Conservation (phyloP, 2,113 vertebrate genomes). For the Ia io region DNA sequence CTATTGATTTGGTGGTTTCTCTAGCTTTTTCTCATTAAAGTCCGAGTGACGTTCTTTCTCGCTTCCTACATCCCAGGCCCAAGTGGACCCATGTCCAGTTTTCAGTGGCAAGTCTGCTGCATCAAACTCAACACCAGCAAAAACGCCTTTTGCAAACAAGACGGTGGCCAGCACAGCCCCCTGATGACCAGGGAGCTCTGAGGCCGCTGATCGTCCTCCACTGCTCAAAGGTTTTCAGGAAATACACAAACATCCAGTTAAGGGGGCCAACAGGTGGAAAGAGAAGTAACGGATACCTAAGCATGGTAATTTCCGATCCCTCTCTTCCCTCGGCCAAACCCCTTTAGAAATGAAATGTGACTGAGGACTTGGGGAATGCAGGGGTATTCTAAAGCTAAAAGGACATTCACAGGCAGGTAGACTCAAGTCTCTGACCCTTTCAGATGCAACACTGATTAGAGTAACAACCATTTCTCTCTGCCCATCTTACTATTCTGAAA, state of each 20-base stretch:
- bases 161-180: background rate
- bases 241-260: background rate
- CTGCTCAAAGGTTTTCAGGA: background rate
- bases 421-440: background rate
- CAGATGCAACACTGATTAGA: background rate
- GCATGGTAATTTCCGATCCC: background rate
- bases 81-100: background rate
- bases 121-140: background rate
- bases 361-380: no score
- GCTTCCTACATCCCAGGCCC: background rate
- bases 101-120: background rate
- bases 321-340: background rate
- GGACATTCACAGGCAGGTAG: background rate
- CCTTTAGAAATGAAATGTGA: background rate
- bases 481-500: background rate
- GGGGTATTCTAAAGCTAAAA: background rate
- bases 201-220: background rate
- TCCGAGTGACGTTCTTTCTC: background rate
- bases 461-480: background rate
- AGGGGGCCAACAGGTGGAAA: background rate
- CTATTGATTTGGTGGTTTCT: background rate
- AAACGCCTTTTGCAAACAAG: background rate
- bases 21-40: background rate
- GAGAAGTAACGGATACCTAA: background rate
- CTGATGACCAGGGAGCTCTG: background rate